phyloP scores from a whole-genome alignment of 2,888 invertebrate species.

The Drosophila barbarae region DNA sequence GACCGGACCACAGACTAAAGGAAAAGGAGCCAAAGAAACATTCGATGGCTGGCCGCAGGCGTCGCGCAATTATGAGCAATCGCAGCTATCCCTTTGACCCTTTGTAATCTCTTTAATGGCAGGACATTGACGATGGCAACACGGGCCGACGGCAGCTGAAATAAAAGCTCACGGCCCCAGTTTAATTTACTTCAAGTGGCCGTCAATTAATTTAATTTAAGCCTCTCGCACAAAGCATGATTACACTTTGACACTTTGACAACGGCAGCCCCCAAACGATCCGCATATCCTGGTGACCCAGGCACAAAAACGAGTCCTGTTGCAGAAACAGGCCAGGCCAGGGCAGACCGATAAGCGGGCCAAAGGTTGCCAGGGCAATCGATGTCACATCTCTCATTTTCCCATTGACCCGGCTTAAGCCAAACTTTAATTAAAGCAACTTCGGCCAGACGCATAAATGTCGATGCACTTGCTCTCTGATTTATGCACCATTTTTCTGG shows the following conservation, averaged over 20 bases:
- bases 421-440: conserved; percentile 33
- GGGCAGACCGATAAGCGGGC: conserved; percentile 2
- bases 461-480: conserved; percentile 39
- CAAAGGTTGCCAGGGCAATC: conserved; percentile 31
- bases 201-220: conserved; percentile 73
- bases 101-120: conserved; percentile 64
- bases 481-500: conserved; percentile 51
- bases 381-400: conserved; percentile 9
- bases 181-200: conserved; percentile 72
- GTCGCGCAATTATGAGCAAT: conserved; percentile 67
- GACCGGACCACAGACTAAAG: neutral
- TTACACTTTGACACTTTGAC: conserved; percentile 74
- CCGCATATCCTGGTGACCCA: conserved; percentile 3
- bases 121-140: conserved; percentile 39
- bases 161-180: conserved; percentile 44
- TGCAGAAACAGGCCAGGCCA: conserved; percentile 1
- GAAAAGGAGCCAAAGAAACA: neutral
- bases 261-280: conserved; percentile 35
- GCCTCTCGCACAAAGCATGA: conserved; percentile 53
- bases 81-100: conserved; percentile 66
- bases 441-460: conserved; percentile 14
- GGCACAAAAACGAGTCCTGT: neutral
- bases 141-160: conserved; percentile 26
- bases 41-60: conserved; percentile 53
- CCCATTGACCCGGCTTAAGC: conserved; percentile 4